Percentiles rank a stretch among this genome's conserved stretches.
Conservation (phyloP, 2,797 vertebrate species). For the Tinamus major region DNA sequence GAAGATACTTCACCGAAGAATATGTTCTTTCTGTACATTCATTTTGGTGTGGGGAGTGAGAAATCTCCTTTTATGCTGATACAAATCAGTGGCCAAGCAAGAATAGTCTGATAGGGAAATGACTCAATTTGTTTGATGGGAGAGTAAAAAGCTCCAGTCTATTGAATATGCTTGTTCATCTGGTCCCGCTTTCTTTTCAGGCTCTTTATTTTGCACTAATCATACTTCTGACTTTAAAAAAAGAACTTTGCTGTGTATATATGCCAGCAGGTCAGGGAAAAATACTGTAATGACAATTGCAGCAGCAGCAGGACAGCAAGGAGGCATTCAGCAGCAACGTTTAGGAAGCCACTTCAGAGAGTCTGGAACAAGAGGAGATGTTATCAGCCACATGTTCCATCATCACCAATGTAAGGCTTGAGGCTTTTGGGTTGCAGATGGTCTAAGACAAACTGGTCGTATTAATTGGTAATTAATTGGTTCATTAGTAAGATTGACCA, state of each 20-base stretch:
- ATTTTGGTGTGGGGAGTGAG: background rate
- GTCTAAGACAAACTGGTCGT: background rate
- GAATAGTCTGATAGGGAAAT: background rate
- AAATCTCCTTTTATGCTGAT: background rate
- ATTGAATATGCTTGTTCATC: background rate
- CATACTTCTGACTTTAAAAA: background rate
- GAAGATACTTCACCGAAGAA: no score
- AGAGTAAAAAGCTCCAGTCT: background rate
- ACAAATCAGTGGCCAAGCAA: background rate
- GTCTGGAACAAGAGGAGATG: background rate
- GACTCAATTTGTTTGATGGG: background rate
- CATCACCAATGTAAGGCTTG: rapidly evolving
- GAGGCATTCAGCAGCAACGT: background rate
- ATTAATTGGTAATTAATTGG: background rate
- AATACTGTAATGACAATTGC: background rate
- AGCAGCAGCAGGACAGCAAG: background rate
- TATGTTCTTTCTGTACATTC: background rate
- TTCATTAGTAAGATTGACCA: background rate
- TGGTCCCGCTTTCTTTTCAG: background rate
- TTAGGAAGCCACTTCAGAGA: background rate
- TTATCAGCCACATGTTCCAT: background rate
- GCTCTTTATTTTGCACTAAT: background rate
- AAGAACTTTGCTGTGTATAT: background rate
- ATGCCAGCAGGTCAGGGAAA: background rate
- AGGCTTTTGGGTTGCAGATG: background rate